phyloP scores from a whole-genome alignment of 2,888 invertebrate genomes.

The Coremacera marginata region DNA sequence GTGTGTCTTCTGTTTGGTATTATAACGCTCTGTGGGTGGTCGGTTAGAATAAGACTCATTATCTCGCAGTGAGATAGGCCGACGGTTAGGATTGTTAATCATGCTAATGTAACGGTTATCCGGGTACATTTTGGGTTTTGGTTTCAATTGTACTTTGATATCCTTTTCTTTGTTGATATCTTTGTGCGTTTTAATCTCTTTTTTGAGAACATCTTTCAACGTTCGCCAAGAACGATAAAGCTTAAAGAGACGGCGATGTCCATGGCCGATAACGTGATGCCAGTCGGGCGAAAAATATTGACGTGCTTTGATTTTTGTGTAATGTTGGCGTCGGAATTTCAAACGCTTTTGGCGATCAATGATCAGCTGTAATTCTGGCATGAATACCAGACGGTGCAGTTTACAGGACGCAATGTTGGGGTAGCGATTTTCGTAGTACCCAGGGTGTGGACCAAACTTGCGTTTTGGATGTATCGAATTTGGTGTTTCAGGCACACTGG shows the following conservation, averaged over 20 bases:
- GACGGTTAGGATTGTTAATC: conserved; percentile 54
- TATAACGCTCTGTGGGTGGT: conserved; percentile 51
- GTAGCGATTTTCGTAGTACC: conserved; percentile 59
- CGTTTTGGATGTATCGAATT: conserved; percentile 39
- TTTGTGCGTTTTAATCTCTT: background rate
- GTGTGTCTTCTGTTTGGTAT: conserved; percentile 56
- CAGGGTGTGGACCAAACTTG: conserved; percentile 57
- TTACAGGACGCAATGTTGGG: conserved; percentile 51
- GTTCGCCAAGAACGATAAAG: conserved; percentile 1
- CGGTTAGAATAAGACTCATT: conserved; percentile 27
- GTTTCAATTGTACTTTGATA: conserved; percentile 44
- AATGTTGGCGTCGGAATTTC: conserved; percentile 59
- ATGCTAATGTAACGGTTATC: conserved; percentile 60
- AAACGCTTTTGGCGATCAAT: conserved; percentile 59
- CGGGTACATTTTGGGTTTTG: conserved; percentile 51
- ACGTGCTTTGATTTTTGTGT: conserved; percentile 47
- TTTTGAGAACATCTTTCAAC: no score
- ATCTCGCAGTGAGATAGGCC: conserved; percentile 45
- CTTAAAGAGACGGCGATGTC: conserved; percentile 55
- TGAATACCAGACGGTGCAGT: conserved; percentile 42
- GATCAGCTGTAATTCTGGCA: conserved; percentile 52
- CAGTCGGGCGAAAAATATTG: conserved; percentile 53
- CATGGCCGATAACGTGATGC: conserved; percentile 59
- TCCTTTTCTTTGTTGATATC: conserved; percentile 41
- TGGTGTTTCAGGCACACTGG: conserved; percentile 54